Conservation (phyloP, 2,113 vertebrate species). For the Thamnophis sirtalis region DNA sequence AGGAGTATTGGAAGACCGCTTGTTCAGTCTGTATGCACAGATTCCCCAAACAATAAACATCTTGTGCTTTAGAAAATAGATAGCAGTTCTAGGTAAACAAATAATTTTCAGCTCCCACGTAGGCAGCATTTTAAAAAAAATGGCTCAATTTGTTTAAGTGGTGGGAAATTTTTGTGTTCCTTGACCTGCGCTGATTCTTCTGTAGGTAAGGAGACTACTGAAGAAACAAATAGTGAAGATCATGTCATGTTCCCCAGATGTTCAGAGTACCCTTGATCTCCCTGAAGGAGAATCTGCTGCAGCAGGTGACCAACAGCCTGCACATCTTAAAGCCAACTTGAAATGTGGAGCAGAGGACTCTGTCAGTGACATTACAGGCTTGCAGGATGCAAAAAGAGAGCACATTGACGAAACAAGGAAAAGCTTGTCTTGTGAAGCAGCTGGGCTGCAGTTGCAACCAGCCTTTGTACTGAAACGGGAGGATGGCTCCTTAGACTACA, state of each 20-base stretch:
- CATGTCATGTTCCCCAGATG: conserved; percentile 74
- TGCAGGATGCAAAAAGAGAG: conserved; percentile 64
- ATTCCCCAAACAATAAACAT: neutral
- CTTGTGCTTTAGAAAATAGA: neutral
- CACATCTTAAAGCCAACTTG: conserved; percentile 46
- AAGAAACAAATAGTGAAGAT: conserved; percentile 90
- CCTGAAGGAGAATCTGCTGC: conserved; percentile 60
- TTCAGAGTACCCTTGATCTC: conserved; percentile 64
- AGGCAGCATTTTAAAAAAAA: neutral
- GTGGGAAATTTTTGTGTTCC: neutral
- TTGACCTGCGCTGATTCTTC: neutral
- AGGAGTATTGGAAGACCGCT: neutral
- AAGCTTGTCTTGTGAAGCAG: conserved; percentile 42
- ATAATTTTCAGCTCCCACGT: neutral
- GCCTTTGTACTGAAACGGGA: conserved; percentile 69
- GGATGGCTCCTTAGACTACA: conserved; percentile 47
- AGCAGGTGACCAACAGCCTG: conserved; percentile 59
- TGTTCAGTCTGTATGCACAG: neutral
- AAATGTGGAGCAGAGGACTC: conserved; percentile 57
- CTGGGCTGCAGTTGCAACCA: conserved; percentile 41
- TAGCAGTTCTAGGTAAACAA: neutral
- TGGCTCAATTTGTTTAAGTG: neutral
- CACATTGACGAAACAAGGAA: conserved; percentile 50
- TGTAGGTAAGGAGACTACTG: conserved; percentile 83
- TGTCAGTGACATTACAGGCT: conserved; percentile 38